Evolutionary conservation across 2,113 vertebrate species (phyloP).

Genomic region (Nettapus auritus): DNA sequence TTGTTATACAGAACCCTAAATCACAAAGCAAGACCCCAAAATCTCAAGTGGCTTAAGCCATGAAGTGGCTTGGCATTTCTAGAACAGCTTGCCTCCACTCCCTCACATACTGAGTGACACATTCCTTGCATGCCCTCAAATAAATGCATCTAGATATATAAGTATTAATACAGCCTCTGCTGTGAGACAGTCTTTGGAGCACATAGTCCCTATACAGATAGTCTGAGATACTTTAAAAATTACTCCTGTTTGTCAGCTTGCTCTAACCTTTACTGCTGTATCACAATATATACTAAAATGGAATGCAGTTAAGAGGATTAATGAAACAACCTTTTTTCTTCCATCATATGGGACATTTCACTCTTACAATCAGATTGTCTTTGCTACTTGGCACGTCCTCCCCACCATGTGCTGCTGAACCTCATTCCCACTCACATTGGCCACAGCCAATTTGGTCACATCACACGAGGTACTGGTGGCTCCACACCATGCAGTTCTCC

Average conservation of each 20-base stretch:
- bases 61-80: not conserved
- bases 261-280: fast-evolving
- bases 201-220: not conserved
- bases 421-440: not conserved
- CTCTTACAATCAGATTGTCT: fast-evolving
- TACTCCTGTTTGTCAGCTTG: not conserved
- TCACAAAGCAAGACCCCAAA: not conserved
- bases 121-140: not conserved
- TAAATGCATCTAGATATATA: not conserved
- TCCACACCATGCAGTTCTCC: fast-evolving
- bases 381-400: not conserved
- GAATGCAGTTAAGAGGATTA: not conserved
- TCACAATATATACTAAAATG: not conserved
- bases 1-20: not conserved
- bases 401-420: not conserved
- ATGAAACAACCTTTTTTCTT: not conserved
- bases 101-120: not conserved
- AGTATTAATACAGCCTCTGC: not conserved
- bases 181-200: not conserved
- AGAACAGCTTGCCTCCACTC: not conserved
- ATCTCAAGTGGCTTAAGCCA: not conserved
- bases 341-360: not conserved
- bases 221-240: not conserved
- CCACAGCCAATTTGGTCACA: not conserved
- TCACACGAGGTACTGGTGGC: fast-evolving